These are phyloP conservation scores for Eucera pruinosa DNA, from an alignment of 2,888 invertebrate genomes.

Conservation along the genomic window DNA sequence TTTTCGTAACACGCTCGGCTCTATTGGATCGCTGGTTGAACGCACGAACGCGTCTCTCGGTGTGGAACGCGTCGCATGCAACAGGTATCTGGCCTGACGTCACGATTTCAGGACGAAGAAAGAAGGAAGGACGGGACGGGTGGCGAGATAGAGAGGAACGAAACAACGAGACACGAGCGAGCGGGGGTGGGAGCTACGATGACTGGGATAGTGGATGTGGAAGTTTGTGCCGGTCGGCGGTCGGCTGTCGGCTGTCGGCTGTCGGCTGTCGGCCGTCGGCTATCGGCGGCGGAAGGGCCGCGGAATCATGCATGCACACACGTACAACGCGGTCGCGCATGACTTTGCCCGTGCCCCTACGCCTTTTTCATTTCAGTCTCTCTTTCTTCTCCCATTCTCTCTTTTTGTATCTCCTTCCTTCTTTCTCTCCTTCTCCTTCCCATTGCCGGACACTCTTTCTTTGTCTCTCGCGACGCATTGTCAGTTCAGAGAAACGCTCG, in stretches of 20 bases:
- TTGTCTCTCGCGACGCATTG: conserved; percentile 40
- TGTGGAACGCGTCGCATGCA: conserved; percentile 68
- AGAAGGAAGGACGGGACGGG: conserved; percentile 38
- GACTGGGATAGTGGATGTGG: conserved; percentile 33
- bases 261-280: too few species aligned
- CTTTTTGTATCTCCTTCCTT: conserved; percentile 1
- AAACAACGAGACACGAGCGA: not conserved
- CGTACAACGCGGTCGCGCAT: conserved; percentile 53
- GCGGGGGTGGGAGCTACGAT: conserved; percentile 46
- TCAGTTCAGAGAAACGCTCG: conserved; percentile 37
- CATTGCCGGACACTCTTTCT: not conserved
- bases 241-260: too few species aligned
- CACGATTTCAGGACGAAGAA: conserved; percentile 65
- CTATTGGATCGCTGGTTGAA: conserved; percentile 39
- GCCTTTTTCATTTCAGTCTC: conserved; percentile 32
- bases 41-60: conserved; percentile 53
- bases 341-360: conserved; percentile 51
- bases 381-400: conserved; percentile 8
- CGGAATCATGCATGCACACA: conserved; percentile 50
- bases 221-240: conserved; percentile 29
- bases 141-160: conserved; percentile 5
- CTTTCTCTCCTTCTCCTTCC: conserved; percentile 20
- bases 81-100: conserved; percentile 77
- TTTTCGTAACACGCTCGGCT: conserved; percentile 16
- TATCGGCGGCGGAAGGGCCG: conserved; percentile 36